Percentiles rank a stretch among this genome's conserved stretches.
Evolutionary conservation across 1,140 invertebrate species (phyloP).

Genomic region (Aricia agestis): DNA sequence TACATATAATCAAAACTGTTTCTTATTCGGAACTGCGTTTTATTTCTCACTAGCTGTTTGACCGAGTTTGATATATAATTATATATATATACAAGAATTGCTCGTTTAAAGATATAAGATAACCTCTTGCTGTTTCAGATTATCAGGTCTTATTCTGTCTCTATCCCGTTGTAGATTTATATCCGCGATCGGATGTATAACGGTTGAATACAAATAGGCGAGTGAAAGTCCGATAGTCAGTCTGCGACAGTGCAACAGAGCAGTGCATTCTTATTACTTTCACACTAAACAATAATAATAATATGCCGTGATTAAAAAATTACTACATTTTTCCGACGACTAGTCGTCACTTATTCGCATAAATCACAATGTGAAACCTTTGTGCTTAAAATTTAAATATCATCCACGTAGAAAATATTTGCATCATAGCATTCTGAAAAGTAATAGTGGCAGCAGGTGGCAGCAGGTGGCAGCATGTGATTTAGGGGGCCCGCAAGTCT

Average conservation of each 20-base stretch:
- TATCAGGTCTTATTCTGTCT: not conserved
- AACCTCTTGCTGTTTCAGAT: no score
- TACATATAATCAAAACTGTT: no score
- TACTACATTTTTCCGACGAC: not conserved
- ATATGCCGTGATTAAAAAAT: not conserved
- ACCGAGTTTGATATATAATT: no score
- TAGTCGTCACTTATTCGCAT: constrained; percentile 1
- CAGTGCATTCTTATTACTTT: constrained; percentile 14
- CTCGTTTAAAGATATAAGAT: no score
- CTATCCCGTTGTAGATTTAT: constrained; percentile 32
- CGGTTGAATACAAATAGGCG: constrained; percentile 60
- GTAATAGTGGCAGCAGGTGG: no score
- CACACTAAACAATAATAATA: constrained; percentile 3
- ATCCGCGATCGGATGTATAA: constrained; percentile 62
- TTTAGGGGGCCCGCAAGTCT: no score
- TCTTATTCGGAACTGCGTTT: no score
- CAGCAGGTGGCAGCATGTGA: no score
- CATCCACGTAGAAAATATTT: no score
- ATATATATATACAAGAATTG: no score
- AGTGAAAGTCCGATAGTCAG: constrained; percentile 55
- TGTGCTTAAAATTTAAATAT: not conserved
- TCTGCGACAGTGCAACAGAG: constrained; percentile 2
- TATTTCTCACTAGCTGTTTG: no score
- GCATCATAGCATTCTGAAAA: no score
- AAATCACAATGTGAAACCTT: not conserved